Evolutionary conservation across 2,113 vertebrate species (phyloP).

Genomic region (Xiphophorus maculatus): DNA sequence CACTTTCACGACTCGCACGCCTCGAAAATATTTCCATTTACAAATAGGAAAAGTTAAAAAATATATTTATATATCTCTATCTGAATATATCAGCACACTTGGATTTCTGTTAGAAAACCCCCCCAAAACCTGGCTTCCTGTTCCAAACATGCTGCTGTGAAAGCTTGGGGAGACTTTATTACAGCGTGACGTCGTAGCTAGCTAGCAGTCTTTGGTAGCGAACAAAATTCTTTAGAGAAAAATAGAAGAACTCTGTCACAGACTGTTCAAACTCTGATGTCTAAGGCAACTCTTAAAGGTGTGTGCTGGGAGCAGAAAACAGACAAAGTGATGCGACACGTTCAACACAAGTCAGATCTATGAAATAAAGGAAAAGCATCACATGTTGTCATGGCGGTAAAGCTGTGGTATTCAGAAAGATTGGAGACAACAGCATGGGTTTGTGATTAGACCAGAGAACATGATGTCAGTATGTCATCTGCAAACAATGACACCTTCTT

Average conservation of each 20-base stretch:
- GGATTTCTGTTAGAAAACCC: slow-evolving; percentile 57
- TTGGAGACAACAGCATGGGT: not conserved
- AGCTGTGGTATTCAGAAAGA: not conserved
- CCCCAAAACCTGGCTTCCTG: not conserved
- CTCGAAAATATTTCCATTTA: slow-evolving; percentile 77
- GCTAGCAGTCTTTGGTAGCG: slow-evolving; percentile 83
- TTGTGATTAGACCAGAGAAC: no score
- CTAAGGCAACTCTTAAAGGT: slow-evolving; percentile 80
- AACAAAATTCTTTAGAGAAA: slow-evolving; percentile 80
- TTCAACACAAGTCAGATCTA: not conserved
- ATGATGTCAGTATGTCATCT: not conserved
- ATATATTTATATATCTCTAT: slow-evolving; percentile 44
- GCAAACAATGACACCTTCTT: not conserved
- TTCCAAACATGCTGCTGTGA: slow-evolving; percentile 34
- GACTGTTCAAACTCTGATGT: slow-evolving; percentile 66
- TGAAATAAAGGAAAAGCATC: not conserved
- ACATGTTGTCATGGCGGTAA: not conserved
- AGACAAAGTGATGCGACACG: not conserved
- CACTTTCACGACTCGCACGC: slow-evolving; percentile 74
- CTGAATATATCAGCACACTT: slow-evolving; percentile 41
- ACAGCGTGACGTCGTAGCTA: slow-evolving; percentile 20
- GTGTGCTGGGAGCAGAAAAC: slow-evolving; percentile 56
- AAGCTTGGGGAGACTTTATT: slow-evolving; percentile 1
- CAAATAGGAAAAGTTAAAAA: slow-evolving; percentile 78
- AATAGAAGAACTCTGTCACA: slow-evolving; percentile 80